Conservation (phyloP, 2,113 vertebrate genomes). For the Ceyx melanurus region DNA sequence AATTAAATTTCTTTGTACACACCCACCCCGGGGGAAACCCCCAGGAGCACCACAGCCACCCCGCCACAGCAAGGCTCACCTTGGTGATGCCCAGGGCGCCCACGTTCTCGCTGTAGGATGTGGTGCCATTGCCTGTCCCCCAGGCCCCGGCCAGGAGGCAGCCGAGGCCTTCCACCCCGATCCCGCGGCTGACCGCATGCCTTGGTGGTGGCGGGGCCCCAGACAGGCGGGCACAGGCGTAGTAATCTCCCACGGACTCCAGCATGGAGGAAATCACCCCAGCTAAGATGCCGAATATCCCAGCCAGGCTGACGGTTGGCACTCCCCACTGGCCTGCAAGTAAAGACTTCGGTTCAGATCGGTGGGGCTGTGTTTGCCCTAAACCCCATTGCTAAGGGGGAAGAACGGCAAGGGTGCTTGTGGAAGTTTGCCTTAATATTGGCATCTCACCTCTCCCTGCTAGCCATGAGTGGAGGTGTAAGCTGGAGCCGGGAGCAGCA, state of each 20-base stretch:
- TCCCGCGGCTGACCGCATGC: conserved; percentile 91
- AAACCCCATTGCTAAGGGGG: neutral
- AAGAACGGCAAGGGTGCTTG: neutral
- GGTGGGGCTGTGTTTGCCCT: neutral
- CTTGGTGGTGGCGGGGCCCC: conserved; percentile 89
- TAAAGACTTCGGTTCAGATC: neutral
- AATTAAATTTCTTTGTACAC: neutral
- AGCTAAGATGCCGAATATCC: conserved; percentile 91
- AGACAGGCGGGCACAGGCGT: conserved; percentile 89
- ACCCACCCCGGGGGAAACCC: neutral
- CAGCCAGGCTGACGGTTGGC: conserved; percentile 90
- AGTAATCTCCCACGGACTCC: conserved; percentile 94
- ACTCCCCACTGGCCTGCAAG: conserved; percentile 91
- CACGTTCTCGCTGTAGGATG: conserved; percentile 94
- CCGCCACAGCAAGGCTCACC: conserved; percentile 64
- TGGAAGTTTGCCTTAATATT: neutral
- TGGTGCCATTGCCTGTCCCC: conserved; percentile 94
- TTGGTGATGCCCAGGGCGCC: conserved; percentile 93
- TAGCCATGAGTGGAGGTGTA: accelerated
- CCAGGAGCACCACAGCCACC: neutral
- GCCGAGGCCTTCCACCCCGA: conserved; percentile 92
- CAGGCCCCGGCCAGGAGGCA: conserved; percentile 92
- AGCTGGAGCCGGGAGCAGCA: neutral
- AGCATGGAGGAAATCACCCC: conserved; percentile 95
- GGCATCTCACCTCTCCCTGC: neutral